Evolutionary conservation across 2,113 vertebrate species (phyloP), one percentile per base, ranked within the genome.

Genomic region (Laticauda colubrina): DNA sequence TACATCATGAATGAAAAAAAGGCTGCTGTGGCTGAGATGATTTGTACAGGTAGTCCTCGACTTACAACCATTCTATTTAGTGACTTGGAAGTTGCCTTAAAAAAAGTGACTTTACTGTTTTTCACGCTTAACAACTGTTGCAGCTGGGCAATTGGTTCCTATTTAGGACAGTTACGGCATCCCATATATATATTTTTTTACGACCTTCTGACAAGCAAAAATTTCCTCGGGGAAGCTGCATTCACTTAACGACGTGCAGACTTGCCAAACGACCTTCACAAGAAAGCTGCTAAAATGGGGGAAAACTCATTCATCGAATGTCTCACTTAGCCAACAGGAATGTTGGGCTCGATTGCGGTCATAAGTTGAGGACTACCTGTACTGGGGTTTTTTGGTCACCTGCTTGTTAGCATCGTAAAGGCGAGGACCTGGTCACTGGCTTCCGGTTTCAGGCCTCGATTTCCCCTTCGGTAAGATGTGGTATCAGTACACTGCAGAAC

Each of bases 391-490:
- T 89, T 57, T 48, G 92, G 87, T 89, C 86, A 90, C 69, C 2
- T 0, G 90, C 95, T 91, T 45, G 88, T 18, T 10, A 51, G 2
- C 15, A 26, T 53, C 89, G n/a, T 53, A 2, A 4, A 51, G 94
- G 92, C 1, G 29, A 39, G 53, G 91, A 43, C 85, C 0, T 34
- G 0, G 11, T 1, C 43, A 88, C 3, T 5, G 2, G 91, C 57
- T 57, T 48, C 89, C 5, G 0, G 1, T 43, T 57, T 26, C 9
- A 59, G 81, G 64, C 18, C 0, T 81, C 0, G 1, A 85, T 48
- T 1, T 0, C 0, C 0, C 4, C 0, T 34, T 91, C 21, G 57
- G n/a, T 8, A 10, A 92, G 18, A 4, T 0, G 20, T 0, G 7
- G 7, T 92, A 87, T 0, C 0, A 43, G 34, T 0, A 45, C 7